Conservation (phyloP, 2,113 vertebrate genomes). For the Cervus canadensis region DNA sequence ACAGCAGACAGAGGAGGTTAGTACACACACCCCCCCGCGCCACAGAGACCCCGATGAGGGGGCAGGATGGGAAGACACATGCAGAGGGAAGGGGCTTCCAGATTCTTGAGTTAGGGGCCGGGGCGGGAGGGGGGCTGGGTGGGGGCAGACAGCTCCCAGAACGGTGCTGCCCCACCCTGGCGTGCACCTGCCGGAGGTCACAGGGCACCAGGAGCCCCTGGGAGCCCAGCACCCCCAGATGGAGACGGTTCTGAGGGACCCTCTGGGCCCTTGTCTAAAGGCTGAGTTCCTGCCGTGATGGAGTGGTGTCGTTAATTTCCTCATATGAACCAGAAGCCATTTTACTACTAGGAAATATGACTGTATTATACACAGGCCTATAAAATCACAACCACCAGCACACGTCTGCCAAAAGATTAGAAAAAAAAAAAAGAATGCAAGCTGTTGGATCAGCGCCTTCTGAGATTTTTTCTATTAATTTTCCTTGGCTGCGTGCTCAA, state of each 20-base stretch:
- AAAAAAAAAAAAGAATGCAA: background rate
- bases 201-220: rapidly evolving
- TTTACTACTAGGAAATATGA: conserved; percentile 31
- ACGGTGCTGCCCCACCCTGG: rapidly evolving
- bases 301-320: background rate
- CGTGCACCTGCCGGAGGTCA: background rate
- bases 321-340: conserved; percentile 6
- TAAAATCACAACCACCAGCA: background rate
- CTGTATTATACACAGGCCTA: background rate
- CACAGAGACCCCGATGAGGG: background rate
- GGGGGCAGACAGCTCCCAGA: background rate
- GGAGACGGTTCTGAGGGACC: background rate
- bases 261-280: background rate
- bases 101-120: background rate
- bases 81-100: background rate
- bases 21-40: background rate
- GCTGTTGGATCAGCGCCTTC: background rate
- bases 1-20: no score
- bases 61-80: rapidly evolving
- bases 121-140: rapidly evolving
- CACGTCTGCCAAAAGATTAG: background rate
- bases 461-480: background rate
- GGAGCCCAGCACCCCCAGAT: background rate
- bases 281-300: background rate
- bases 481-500: rapidly evolving